Evolutionary conservation across 2,797 vertebrate species (phyloP).

Genomic region (Aselliscus stoliczkanus): DNA sequence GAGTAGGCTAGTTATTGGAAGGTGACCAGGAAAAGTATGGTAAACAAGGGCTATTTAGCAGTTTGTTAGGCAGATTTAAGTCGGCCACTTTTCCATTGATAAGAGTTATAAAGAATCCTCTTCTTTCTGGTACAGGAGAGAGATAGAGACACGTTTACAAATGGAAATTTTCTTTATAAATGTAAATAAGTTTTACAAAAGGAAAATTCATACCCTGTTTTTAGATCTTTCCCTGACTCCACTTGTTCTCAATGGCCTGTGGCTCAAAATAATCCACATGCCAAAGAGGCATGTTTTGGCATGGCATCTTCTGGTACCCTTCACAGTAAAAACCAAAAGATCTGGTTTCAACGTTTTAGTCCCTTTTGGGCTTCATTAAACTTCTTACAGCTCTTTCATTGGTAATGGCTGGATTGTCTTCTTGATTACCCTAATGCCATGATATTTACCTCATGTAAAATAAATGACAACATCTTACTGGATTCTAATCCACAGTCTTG

Average conservation of each 20-base stretch:
- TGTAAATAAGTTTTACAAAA: background rate
- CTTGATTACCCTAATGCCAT: background rate
- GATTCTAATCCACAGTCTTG: background rate
- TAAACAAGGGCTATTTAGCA: background rate
- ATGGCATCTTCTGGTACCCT: background rate
- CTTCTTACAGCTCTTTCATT: background rate
- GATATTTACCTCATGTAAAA: background rate
- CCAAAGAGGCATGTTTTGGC: background rate
- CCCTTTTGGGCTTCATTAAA: background rate
- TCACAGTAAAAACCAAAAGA: background rate
- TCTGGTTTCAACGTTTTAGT: background rate
- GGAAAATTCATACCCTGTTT: background rate
- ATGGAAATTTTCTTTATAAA: background rate
- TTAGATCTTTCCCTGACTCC: background rate
- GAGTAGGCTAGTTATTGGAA: background rate
- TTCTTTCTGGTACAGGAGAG: background rate
- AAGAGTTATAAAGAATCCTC: background rate
- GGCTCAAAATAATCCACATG: background rate
- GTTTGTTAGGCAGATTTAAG: background rate
- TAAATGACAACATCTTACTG: background rate
- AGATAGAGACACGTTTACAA: background rate
- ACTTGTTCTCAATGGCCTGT: background rate
- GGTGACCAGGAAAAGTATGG: background rate
- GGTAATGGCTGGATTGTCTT: background rate
- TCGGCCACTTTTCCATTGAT: background rate